phyloP scores from a whole-genome alignment of 2,113 vertebrate genomes.

The Centropus bengalensis region DNA sequence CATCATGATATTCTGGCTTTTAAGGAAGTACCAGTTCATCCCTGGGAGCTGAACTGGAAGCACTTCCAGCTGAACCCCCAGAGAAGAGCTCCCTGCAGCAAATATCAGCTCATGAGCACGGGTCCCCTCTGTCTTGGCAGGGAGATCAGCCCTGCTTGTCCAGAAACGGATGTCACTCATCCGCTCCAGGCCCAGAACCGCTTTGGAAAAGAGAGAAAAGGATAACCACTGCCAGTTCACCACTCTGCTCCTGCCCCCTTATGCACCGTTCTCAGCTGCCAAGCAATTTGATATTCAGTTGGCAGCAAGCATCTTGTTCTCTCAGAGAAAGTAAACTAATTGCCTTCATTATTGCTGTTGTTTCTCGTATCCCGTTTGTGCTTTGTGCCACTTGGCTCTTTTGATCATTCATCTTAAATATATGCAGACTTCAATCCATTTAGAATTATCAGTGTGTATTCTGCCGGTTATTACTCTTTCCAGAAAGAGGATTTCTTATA shows the following conservation, averaged over 20 bases:
- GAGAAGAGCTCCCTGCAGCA: background rate
- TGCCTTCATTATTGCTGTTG: slow-evolving; percentile 51
- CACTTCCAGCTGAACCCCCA: background rate
- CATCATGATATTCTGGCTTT: background rate
- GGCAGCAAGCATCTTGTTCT: slow-evolving; percentile 42
- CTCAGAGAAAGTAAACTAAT: slow-evolving; percentile 52
- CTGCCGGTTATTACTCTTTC: slow-evolving; percentile 12
- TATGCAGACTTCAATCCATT: background rate
- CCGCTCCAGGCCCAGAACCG: background rate
- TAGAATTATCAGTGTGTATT: background rate
- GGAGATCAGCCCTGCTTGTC: background rate
- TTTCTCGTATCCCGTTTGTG: slow-evolving; percentile 13
- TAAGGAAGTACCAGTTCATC: background rate
- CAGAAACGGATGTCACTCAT: background rate
- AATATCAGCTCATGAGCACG: background rate
- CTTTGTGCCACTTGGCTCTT: slow-evolving; percentile 44
- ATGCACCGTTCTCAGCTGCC: background rate
- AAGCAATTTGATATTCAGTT: slow-evolving; percentile 21
- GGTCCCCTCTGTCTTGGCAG: background rate
- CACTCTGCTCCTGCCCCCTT: slow-evolving; percentile 5
- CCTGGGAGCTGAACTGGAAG: background rate
- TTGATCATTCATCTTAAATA: slow-evolving; percentile 54
- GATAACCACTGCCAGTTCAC: background rate
- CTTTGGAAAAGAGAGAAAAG: background rate
- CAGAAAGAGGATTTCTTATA: background rate